These are phyloP conservation scores for Archaeoteleia sp. DNA, from an alignment of 2,888 invertebrate species.

Conservation along the genomic window DNA sequence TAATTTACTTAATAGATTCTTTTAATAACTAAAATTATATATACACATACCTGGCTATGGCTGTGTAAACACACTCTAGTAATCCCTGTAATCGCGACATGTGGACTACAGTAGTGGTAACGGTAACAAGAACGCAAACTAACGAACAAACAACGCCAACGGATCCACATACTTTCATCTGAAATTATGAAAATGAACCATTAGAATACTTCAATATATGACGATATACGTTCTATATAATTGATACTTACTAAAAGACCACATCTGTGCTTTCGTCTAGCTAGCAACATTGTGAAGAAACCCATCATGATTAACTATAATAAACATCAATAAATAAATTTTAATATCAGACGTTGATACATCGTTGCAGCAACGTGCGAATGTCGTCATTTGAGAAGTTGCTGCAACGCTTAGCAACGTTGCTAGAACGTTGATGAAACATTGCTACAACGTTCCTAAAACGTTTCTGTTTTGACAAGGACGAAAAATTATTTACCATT, in stretches of 20 bases:
- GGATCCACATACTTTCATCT: constrained; percentile 93
- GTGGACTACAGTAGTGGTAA: constrained; percentile 93
- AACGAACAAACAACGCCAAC: constrained; percentile 91
- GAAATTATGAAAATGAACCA: constrained; percentile 47
- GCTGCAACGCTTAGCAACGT: no score
- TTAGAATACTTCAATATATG: no score
- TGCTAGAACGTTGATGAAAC: no score
- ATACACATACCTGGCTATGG: constrained; percentile 70
- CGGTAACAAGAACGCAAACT: constrained; percentile 90
- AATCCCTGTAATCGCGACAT: constrained; percentile 91
- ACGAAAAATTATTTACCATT: constrained; percentile 84
- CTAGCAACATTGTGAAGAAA: constrained; percentile 89
- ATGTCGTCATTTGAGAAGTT: no score
- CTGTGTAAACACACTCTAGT: constrained; percentile 89
- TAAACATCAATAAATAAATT: constrained; percentile 39
- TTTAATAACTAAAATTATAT: no score
- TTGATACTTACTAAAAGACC: constrained; percentile 86
- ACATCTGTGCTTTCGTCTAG: constrained; percentile 88
- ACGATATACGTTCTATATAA: no score
- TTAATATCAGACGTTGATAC: no score
- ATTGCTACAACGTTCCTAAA: no score
- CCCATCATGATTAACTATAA: constrained; percentile 90
- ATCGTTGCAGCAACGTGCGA: no score
- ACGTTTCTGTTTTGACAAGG: no score
- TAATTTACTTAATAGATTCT: no score